Evolutionary conservation across 2,888 invertebrate species (phyloP), one percentile per base, ranked within the genome.

Genomic region (Octonoba sinensis): DNA sequence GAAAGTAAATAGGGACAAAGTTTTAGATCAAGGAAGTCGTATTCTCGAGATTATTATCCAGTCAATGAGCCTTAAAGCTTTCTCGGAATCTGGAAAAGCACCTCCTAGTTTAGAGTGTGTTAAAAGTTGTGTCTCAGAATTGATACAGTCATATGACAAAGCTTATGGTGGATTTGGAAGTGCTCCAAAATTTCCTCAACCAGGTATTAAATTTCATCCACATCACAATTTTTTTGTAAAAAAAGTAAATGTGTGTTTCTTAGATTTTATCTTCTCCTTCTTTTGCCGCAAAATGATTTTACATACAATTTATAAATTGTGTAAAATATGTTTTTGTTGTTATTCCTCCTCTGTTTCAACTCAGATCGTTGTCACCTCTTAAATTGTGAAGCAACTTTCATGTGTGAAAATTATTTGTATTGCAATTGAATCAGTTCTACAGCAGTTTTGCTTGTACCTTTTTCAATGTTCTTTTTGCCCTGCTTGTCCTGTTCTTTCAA

Each of bases 101-200:
- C 76, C 82, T 6, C 73, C 77, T 1, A 59, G 66, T 56, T 15
- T 67, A 18, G 79, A 83, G 22, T 83, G 83, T 27, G 71, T 85
- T 1, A 71, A 91, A 27, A 92, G 91, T 86, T 93, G 94, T 85
- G 89, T 93, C 46, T 88, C 89, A 6, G 93, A 91, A 85, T 86
- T 92, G 15, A 85, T 87, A 4, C 86, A 88, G 16, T 87, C 88
- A 12, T 93, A 90, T 86, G 92, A 93, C 85, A 87, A 89, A 0
- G 87, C 89, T 73, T 93, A 92, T 88, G 97, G 96, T 22, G 98
- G 98, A 2, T 97, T 97, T 88, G 93, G 94, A 3, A 88, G 89
- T 16, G 93, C 94, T 0, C 97, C 97, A 0, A 98, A 98, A 89
- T 98, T 98, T 88, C 97, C 98, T 0, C 96, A 97, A 87, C 94